A percentile compares a stretch with the other conserved stretches of the same genome.
phyloP scores from a whole-genome alignment of 2,113 vertebrate species.

The Monopterus albus region DNA sequence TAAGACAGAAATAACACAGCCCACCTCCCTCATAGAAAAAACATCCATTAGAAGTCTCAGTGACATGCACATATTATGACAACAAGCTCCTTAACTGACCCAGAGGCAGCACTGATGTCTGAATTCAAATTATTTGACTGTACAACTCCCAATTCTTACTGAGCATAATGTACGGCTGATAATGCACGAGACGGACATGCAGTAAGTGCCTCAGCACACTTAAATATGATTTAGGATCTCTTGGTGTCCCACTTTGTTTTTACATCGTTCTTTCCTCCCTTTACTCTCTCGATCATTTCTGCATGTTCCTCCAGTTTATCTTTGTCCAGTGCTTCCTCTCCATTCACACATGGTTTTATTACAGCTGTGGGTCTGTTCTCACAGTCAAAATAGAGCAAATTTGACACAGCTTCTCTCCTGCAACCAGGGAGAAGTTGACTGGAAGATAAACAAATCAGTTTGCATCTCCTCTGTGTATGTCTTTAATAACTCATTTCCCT shows the following conservation, averaged over 20 bases:
- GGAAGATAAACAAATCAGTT: constrained; percentile 43
- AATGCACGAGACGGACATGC: background rate
- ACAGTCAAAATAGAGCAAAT: background rate
- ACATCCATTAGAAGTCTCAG: constrained; percentile 11
- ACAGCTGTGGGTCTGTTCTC: no score
- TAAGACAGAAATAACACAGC: background rate
- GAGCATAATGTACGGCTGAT: background rate
- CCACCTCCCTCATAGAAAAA: background rate
- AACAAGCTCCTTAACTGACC: background rate
- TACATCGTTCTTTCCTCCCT: background rate
- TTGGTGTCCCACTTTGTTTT: constrained; percentile 32
- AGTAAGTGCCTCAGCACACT: constrained; percentile 40
- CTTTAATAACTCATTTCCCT: constrained; percentile 4
- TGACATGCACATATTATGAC: background rate
- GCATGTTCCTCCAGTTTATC: constrained; percentile 34
- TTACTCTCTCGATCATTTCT: background rate
- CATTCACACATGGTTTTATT: constrained; percentile 50
- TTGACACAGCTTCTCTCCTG: constrained; percentile 4
- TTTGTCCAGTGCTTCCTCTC: constrained; percentile 27
- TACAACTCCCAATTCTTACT: background rate
- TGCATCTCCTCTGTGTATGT: constrained; percentile 12
- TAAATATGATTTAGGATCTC: constrained; percentile 50
- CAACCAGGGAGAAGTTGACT: constrained; percentile 21
- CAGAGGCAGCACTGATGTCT: background rate
- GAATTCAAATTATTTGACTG: constrained; percentile 1